These are phyloP conservation scores for Meloidogyne exigua DNA, from an alignment of 1,140 invertebrate genomes.

Conservation along the genomic window DNA sequence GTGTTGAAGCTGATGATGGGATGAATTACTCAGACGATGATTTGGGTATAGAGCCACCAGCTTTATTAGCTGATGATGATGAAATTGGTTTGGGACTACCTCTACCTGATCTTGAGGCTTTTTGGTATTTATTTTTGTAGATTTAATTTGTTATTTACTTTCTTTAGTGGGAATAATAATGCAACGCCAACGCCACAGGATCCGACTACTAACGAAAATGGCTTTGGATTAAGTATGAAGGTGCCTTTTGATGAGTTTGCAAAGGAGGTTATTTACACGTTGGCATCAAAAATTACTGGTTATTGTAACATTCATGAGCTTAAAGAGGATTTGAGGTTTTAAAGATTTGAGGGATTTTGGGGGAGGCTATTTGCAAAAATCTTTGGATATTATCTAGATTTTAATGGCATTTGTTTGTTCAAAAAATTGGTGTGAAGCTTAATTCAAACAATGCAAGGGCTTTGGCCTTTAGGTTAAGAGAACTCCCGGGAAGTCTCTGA, in stretches of 20 bases:
- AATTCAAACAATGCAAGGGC: no score
- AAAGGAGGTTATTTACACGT: background rate
- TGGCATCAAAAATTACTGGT: background rate
- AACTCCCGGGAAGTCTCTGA: no score
- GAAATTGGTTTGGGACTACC: background rate
- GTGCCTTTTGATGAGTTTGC: background rate
- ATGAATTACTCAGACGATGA: background rate
- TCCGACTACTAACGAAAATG: background rate
- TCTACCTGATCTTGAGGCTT: background rate
- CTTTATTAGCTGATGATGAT: background rate
- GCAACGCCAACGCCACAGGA: background rate
- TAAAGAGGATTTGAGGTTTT: background rate
- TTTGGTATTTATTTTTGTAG: background rate
- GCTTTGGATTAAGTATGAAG: background rate
- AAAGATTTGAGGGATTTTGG: no score
- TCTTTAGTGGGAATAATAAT: background rate
- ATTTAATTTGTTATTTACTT: background rate
- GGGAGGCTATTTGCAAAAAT: no score
- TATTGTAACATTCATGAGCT: background rate
- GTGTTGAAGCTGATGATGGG: background rate
- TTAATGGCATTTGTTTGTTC: no score
- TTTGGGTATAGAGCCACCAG: background rate
- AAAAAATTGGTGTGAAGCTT: no score
- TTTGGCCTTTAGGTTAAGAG: no score
- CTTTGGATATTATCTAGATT: no score